phyloP scores from a whole-genome alignment of 2,113 vertebrate genomes.

The Calidris pugnax region DNA sequence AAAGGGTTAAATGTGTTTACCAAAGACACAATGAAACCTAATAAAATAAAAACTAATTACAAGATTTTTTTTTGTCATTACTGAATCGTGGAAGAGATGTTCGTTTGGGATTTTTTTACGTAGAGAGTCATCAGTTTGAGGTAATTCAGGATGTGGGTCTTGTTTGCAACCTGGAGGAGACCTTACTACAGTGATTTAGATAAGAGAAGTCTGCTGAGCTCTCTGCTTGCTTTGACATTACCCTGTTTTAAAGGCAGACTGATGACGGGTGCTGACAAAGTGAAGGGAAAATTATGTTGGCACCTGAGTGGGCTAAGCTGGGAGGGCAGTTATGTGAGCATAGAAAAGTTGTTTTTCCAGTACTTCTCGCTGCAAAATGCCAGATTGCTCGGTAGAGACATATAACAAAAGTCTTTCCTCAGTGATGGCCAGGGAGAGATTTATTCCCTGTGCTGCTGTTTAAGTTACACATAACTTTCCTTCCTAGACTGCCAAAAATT shows the following conservation, averaged over 20 bases:
- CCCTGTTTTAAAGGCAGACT: neutral
- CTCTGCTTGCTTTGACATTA: neutral
- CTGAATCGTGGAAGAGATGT: neutral
- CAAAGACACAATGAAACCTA: neutral
- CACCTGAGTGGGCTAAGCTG: neutral
- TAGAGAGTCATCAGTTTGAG: neutral
- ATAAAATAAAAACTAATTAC: neutral
- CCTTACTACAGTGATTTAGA: no score
- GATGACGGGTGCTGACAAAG: neutral
- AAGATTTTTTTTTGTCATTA: neutral
- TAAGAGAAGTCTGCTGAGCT: neutral
- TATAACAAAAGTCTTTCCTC: neutral
- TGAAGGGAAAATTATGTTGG: neutral
- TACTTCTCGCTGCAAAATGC: neutral
- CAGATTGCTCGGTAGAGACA: neutral
- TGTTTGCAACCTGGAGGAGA: neutral
- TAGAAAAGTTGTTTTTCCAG: neutral
- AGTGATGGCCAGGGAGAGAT: neutral
- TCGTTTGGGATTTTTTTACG: neutral
- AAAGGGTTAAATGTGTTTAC: neutral
- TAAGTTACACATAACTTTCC: neutral
- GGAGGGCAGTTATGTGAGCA: neutral
- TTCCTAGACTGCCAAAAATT: neutral
- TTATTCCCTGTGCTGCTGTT: neutral
- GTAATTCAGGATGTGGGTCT: neutral